Evolutionary conservation across 2,888 invertebrate species (phyloP).

Genomic region (Balanococcus diminutus): DNA sequence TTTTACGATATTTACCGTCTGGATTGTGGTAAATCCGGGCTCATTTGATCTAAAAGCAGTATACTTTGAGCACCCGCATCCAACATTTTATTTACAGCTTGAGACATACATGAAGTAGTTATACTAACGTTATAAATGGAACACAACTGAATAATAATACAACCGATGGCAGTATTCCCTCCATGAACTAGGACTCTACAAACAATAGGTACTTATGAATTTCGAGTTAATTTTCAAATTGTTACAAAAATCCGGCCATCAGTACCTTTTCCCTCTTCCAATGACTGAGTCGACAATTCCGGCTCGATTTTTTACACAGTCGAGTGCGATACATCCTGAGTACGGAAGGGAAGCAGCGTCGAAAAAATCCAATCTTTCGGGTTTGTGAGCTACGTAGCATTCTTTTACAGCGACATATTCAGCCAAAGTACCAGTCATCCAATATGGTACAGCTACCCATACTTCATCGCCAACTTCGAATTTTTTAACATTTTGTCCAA

Average conservation of each 20-base stretch:
- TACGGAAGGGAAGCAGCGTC: constrained; percentile 69
- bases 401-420: constrained; percentile 67
- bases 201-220: background rate
- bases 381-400: constrained; percentile 65
- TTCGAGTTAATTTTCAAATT: background rate
- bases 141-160: constrained; percentile 67
- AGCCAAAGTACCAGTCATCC: constrained; percentile 67
- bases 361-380: constrained; percentile 67
- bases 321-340: constrained; percentile 67
- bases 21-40: constrained; percentile 58
- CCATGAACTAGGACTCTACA: constrained; percentile 66
- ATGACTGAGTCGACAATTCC: constrained; percentile 60
- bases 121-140: constrained; percentile 67
- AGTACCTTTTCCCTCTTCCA: constrained; percentile 65
- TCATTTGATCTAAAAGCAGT: constrained; percentile 61
- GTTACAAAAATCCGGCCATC: background rate
- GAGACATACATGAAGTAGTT: constrained; percentile 65
- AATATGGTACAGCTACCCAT: constrained; percentile 67
- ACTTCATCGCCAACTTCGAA: constrained; percentile 66
- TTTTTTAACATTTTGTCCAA: constrained; percentile 67
- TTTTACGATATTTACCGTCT: constrained; percentile 46
- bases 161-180: constrained; percentile 68
- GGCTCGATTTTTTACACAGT: constrained; percentile 64
- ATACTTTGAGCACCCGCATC: constrained; percentile 67
- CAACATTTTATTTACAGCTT: constrained; percentile 66